A percentile compares a stretch with the other conserved stretches of the same genome.
Evolutionary conservation across 2,888 invertebrate genomes (phyloP).

Genomic region (Leptura quadrifasciata): DNA sequence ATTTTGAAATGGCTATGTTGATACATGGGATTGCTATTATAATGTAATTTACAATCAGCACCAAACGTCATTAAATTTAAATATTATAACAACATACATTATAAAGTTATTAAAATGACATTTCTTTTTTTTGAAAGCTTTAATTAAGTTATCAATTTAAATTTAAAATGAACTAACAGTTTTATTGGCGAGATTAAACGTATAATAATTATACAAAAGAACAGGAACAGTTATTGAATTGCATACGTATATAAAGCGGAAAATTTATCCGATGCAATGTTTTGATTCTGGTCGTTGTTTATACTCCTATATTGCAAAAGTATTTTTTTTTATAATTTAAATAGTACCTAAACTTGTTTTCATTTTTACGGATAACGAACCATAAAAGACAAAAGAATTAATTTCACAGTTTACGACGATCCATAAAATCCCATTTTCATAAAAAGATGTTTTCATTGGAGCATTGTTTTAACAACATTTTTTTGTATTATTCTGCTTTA

Average conservation of each 20-base stretch:
- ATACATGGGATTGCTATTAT: too few relatives aligned
- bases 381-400: constrained; percentile 18
- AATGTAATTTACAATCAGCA: too few relatives aligned
- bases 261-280: neutral
- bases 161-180: too few relatives aligned
- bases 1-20: too few relatives aligned
- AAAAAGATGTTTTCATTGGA: neutral
- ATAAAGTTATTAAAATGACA: too few relatives aligned
- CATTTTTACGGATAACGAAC: neutral
- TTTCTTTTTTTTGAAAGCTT: too few relatives aligned
- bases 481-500: neutral
- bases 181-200: too few relatives aligned
- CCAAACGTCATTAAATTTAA: too few relatives aligned
- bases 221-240: too few relatives aligned
- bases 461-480: neutral
- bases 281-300: neutral
- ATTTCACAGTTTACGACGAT: constrained; percentile 26
- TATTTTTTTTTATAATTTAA: neutral
- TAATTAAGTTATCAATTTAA: too few relatives aligned
- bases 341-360: neutral
- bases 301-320: neutral
- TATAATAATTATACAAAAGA: too few relatives aligned
- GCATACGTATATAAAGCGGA: neutral
- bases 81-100: too few relatives aligned
- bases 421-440: constrained; percentile 13